Conservation (phyloP, 2,797 vertebrate genomes). For the Pterois miles region DNA sequence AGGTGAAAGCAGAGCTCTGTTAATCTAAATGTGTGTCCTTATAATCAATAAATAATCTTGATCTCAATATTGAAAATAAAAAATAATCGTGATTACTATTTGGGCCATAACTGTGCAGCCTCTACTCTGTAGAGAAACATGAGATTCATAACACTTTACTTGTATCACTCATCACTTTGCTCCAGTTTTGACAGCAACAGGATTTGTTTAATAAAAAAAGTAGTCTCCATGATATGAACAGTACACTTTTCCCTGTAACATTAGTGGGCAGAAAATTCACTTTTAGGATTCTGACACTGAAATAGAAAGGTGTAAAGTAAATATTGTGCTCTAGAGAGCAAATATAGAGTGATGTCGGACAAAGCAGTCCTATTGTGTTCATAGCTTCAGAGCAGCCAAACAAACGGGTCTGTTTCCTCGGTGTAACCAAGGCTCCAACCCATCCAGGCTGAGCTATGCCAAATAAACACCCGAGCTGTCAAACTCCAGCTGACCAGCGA, state of each 20-base stretch:
- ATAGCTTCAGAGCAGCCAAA: constrained; percentile 17
- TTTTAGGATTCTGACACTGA: not conserved
- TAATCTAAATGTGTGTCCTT: too few relatives aligned
- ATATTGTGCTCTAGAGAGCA: not conserved
- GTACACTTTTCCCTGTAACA: not conserved
- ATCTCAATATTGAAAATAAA: too few relatives aligned
- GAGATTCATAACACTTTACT: not conserved
- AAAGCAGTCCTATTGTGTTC: constrained; percentile 28
- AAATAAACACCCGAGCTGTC: constrained; percentile 59
- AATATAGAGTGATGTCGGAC: constrained; percentile 3
- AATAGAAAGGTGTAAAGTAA: constrained; percentile 9
- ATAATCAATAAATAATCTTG: too few relatives aligned
- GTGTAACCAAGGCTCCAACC: constrained; percentile 40
- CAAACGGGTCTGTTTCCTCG: constrained; percentile 33
- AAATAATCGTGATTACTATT: too few relatives aligned
- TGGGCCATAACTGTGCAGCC: too few relatives aligned
- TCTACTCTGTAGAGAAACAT: not conserved
- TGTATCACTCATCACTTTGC: not conserved
- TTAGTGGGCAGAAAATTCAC: too few relatives aligned
- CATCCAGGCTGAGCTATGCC: constrained; percentile 23
- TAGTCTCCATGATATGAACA: not conserved
- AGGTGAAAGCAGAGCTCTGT: too few relatives aligned
- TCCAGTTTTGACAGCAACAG: not conserved
- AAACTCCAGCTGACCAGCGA: constrained; percentile 48
- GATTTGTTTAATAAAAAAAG: not conserved